These are phyloP conservation scores for Ellobius talpinus DNA, from an alignment of 2,113 vertebrate species.

Conservation along the genomic window DNA sequence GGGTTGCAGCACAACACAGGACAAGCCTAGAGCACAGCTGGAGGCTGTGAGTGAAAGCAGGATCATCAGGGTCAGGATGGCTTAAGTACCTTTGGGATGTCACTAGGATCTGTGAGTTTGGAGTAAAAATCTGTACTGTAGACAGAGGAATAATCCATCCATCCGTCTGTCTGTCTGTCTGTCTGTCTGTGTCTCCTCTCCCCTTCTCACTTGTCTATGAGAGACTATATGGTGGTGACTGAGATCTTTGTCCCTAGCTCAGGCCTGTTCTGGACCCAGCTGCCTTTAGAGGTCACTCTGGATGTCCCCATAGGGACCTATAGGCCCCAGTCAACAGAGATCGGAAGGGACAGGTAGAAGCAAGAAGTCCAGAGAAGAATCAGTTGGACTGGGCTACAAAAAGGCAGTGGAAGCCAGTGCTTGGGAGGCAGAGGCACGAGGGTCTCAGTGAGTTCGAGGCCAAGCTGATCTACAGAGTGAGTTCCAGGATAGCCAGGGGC, in stretches of 20 bases:
- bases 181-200: neutral
- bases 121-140: neutral
- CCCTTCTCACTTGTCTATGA: neutral
- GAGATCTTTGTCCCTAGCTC: neutral
- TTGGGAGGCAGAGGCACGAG: neutral
- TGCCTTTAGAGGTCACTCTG: neutral
- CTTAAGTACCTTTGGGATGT: neutral
- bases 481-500: too few species aligned
- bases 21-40: neutral
- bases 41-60: accelerated
- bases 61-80: neutral
- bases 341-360: neutral
- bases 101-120: neutral
- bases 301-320: neutral
- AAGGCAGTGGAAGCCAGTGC: neutral
- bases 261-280: neutral
- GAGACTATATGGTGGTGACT: neutral
- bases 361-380: neutral
- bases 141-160: neutral
- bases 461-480: too few species aligned
- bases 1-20: accelerated
- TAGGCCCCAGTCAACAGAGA: neutral
- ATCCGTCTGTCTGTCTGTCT: neutral
- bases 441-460: too few species aligned
- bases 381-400: neutral